Evolutionary conservation across 2,888 invertebrate genomes (phyloP), one percentile per base, ranked within the genome.

Genomic region (Pristionchus maxplancki): DNA sequence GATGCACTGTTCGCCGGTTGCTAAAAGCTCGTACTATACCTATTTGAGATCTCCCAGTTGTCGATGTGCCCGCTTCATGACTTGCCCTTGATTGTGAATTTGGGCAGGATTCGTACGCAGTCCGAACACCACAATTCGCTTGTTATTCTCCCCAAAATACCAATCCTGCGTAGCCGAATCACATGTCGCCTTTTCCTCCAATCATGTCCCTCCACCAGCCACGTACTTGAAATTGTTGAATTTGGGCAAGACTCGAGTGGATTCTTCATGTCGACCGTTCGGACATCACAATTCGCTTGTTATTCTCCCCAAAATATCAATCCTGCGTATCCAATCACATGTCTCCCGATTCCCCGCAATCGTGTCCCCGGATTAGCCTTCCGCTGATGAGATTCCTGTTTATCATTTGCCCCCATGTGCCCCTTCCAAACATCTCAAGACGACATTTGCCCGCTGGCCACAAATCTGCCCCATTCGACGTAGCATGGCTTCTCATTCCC

Each of bases 331-430:
- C 37, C 20, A 13, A 24, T 71, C 71, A 71, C 71, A 71, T 71
- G 71, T 71, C 17, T 20, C 58, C 20, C n/a, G n/a, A n/a, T n/a
- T n/a, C 0, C 5, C 58, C n/a, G 2, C 71, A 71, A 37, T 71
- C 24, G 17, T 24, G 31, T 64, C 24, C 37, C 37, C 37, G 31
- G 71, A 71, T 71, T 71, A 71, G 71, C 67, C 44, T 50, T n/a
- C 2, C 71, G n/a, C 37, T 71, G 71, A 71, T 71, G 71, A 71
- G 71, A 71, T 71, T 40, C 71, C 37, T 71, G 71, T 71, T 71
- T 71, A 71, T 71, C 37, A 71, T 15, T 34, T 64, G 64, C 64
- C 28, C 62, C n/a, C 15, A 64, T 64, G 28, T 44, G 11, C 44
- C n/a, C n/a, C n/a, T 67, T 71, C 37, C 71, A 71, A 71, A 71